phyloP scores from a whole-genome alignment of 2,113 vertebrate genomes.

The Otis tarda region DNA sequence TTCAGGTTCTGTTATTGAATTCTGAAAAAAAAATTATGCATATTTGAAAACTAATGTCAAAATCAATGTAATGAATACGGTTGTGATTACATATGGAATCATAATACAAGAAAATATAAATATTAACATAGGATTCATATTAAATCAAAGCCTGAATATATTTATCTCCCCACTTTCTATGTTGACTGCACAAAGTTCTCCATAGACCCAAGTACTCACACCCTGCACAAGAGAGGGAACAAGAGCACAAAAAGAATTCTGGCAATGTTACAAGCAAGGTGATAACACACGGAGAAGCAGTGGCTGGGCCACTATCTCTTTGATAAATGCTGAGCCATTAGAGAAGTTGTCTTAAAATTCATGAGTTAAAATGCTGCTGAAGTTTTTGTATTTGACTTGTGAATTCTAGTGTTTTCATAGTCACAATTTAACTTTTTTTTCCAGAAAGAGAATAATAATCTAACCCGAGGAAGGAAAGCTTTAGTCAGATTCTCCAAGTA shows the following conservation, averaged over 20 bases:
- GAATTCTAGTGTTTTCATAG: not conserved
- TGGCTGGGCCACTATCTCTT: not conserved
- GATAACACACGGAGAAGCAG: not conserved
- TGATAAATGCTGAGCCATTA: not conserved
- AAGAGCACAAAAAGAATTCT: not conserved
- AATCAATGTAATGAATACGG: not conserved
- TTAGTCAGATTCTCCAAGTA: not conserved
- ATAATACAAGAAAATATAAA: not conserved
- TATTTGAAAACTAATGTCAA: not conserved
- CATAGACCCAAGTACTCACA: not conserved
- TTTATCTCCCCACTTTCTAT: not conserved
- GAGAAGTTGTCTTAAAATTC: not conserved
- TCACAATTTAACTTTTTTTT: not conserved
- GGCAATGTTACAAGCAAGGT: not conserved
- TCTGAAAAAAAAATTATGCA: not conserved
- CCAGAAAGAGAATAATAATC: not conserved
- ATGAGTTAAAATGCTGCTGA: not conserved
- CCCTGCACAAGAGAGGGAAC: not conserved
- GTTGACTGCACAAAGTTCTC: not conserved
- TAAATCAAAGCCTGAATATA: not conserved
- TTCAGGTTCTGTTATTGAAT: not conserved
- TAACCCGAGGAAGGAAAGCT: not conserved
- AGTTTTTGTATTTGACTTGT: not conserved
- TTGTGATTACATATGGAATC: not conserved
- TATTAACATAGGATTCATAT: not conserved